A percentile compares a stretch with the other conserved stretches of the same genome.
Conservation (phyloP, 2,113 vertebrate genomes). For the Leucopsar rothschildi region DNA sequence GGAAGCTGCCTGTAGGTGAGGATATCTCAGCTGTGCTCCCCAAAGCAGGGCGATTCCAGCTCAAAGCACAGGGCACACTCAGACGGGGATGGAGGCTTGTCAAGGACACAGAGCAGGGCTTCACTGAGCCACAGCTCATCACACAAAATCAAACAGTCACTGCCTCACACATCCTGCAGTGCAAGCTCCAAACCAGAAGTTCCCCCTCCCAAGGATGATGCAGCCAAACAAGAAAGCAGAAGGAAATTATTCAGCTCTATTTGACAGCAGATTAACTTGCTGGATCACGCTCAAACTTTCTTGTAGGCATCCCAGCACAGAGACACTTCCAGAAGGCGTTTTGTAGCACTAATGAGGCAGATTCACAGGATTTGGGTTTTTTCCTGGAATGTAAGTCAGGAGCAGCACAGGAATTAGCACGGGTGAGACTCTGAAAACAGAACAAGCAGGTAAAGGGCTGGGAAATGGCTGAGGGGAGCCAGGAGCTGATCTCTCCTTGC, state of each 20-base stretch:
- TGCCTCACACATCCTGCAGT: background rate
- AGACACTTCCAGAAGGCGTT: background rate
- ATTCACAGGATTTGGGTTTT: background rate
- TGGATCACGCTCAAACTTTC: conserved; percentile 2
- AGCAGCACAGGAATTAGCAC: background rate
- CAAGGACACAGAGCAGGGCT: background rate
- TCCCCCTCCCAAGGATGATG: background rate
- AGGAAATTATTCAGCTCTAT: background rate
- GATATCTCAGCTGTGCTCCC: background rate
- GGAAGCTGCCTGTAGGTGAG: background rate
- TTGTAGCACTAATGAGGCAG: conserved; percentile 5
- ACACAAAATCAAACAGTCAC: background rate
- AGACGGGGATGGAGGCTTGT: background rate
- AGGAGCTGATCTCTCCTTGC: background rate
- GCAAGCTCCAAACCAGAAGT: background rate
- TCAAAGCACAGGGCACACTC: background rate
- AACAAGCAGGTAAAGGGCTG: background rate
- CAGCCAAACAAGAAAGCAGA: background rate
- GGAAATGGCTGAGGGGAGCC: background rate
- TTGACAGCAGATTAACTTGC: background rate
- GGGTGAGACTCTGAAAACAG: background rate
- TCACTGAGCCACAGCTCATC: background rate
- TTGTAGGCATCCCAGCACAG: background rate
- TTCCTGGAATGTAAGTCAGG: background rate
- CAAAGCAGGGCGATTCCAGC: background rate